A percentile compares a stretch with the other conserved stretches of the same genome.
Evolutionary conservation across 2,113 vertebrate genomes (phyloP).

Genomic region (Orientallactaga bullata): DNA sequence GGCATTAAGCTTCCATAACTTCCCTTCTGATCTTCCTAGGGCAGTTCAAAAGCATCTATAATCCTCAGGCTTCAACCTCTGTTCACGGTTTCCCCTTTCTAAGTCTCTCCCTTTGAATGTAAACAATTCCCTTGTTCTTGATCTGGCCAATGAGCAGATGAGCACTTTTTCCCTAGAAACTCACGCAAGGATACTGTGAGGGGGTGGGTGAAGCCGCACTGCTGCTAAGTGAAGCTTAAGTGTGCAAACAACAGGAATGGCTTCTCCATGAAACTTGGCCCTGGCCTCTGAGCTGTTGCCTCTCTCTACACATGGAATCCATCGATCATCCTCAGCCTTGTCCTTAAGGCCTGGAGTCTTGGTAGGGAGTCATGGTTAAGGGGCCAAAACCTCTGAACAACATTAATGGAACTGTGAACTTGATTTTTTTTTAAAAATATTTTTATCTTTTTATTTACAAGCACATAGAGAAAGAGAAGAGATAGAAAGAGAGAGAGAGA

Average conservation of each 20-base stretch:
- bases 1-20: not conserved
- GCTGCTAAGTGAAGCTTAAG: not conserved
- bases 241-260: rapidly evolving
- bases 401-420: not conserved
- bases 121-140: slow-evolving; percentile 51
- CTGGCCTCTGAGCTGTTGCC: not conserved
- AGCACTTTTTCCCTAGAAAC: slow-evolving; percentile 13
- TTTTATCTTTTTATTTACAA: no score
- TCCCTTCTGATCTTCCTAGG: slow-evolving; percentile 65
- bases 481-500: no score
- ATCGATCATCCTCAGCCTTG: not conserved
- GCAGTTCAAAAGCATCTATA: slow-evolving; percentile 69
- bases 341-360: not conserved
- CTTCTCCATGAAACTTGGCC: not conserved
- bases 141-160: slow-evolving; percentile 68
- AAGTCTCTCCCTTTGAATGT: slow-evolving; percentile 66
- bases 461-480: no score
- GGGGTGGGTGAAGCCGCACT: not conserved
- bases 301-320: not conserved
- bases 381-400: not conserved
- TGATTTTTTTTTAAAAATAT: not conserved
- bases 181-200: not conserved
- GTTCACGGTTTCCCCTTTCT: slow-evolving; percentile 57
- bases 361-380: not conserved
- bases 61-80: slow-evolving; percentile 74